phyloP scores from a whole-genome alignment of 2,888 invertebrate genomes.

The Tubiluchus corallicola region DNA sequence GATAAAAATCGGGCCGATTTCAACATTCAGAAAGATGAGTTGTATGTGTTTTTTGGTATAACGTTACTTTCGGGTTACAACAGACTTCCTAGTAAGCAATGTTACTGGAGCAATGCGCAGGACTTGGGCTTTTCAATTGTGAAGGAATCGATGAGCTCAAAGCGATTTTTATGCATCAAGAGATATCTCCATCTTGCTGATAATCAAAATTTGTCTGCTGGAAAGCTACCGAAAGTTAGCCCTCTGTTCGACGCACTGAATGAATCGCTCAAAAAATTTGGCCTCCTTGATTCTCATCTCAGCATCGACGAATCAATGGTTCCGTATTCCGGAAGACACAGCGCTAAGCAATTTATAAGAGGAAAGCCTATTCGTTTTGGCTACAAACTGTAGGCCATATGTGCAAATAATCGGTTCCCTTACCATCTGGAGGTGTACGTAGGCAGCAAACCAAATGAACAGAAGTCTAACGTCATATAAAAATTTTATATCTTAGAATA shows the following conservation, averaged over 20 bases:
- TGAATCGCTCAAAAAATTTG: too few relatives aligned
- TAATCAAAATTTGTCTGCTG: conserved; percentile 9
- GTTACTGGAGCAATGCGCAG: conserved; percentile 11
- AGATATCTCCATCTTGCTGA: conserved; percentile 12
- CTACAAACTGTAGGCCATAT: conserved; percentile 16
- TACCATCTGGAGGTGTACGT: too few relatives aligned
- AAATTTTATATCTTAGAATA: too few relatives aligned
- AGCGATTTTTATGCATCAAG: conserved; percentile 13
- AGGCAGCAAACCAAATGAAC: too few relatives aligned
- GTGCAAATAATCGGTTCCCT: too few relatives aligned
- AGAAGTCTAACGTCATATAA: too few relatives aligned
- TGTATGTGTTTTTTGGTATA: conserved; percentile 12
- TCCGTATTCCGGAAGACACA: conserved; percentile 21
- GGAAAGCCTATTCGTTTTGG: conserved; percentile 17
- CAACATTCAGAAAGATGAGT: too few relatives aligned
- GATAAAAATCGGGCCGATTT: too few relatives aligned
- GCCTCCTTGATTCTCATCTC: conserved; percentile 2
- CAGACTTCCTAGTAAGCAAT: conserved; percentile 7
- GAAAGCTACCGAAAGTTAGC: background rate
- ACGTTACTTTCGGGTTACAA: conserved; percentile 12
- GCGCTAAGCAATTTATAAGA: conserved; percentile 14
- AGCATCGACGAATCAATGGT: conserved; percentile 24
- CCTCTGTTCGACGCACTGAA: conserved; percentile 10
- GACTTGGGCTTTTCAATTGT: conserved; percentile 11
- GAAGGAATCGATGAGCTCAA: conserved; percentile 8